phyloP scores from a whole-genome alignment of 2,113 vertebrate genomes.

The Lophotis ruficrista region DNA sequence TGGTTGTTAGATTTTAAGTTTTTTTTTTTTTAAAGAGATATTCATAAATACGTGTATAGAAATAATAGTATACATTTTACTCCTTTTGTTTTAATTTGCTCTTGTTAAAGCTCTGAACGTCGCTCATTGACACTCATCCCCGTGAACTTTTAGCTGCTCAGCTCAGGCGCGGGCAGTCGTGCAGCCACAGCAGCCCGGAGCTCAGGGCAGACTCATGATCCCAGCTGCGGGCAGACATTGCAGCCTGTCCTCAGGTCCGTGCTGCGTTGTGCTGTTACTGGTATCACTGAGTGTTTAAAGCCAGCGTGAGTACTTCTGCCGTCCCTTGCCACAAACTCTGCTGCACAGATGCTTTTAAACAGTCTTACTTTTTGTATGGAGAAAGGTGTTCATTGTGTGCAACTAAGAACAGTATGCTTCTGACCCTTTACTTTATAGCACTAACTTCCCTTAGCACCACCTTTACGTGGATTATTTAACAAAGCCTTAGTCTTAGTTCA shows the following conservation, averaged over 20 bases:
- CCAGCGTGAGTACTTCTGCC: background rate
- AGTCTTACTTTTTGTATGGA: background rate
- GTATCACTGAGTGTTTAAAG: background rate
- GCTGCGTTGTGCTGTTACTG: accelerated
- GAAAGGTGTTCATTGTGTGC: background rate
- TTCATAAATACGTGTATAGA: background rate
- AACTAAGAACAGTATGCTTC: background rate
- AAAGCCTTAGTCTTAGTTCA: background rate
- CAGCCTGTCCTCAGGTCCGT: background rate
- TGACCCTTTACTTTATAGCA: background rate
- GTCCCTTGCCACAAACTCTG: background rate
- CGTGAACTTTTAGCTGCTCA: background rate
- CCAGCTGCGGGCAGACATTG: background rate
- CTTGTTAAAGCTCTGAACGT: background rate
- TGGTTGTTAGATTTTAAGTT: background rate
- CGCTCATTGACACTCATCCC: background rate
- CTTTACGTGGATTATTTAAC: background rate
- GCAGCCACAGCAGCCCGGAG: background rate
- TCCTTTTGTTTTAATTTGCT: background rate
- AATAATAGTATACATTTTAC: background rate
- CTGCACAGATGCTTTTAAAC: background rate
- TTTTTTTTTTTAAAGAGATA: background rate
- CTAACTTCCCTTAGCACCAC: background rate
- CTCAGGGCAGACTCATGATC: background rate
- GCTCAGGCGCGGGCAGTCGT: background rate